These are phyloP conservation scores for Mustelus asterias DNA, from an alignment of 2,113 vertebrate genomes.

Conservation along the genomic window DNA sequence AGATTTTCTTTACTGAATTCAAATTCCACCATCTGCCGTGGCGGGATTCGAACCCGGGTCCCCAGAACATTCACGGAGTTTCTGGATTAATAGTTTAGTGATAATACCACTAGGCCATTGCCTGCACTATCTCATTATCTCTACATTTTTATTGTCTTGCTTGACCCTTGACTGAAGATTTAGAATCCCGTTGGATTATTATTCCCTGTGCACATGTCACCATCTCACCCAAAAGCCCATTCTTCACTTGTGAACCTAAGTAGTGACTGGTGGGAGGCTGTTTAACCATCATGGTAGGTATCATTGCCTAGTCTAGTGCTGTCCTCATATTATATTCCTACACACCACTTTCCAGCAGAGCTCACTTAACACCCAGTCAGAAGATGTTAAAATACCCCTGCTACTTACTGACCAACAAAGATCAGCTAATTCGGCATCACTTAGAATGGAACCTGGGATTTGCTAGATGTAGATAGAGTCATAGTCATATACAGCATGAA, in stretches of 20 bases:
- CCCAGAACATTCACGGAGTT: too few relatives aligned
- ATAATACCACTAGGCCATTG: too few relatives aligned
- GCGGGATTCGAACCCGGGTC: too few relatives aligned
- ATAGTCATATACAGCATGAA: too few relatives aligned
- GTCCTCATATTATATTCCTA: neutral
- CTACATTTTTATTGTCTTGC: neutral
- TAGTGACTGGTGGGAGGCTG: neutral
- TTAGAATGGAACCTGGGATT: neutral
- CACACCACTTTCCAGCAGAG: neutral
- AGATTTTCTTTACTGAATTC: too few relatives aligned
- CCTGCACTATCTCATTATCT: neutral
- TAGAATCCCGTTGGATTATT: neutral
- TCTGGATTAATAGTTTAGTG: too few relatives aligned
- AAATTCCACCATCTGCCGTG: too few relatives aligned
- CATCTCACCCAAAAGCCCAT: neutral
- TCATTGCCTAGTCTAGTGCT: neutral
- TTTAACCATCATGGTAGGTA: neutral
- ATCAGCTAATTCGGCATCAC: neutral
- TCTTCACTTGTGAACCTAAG: neutral
- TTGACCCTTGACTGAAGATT: neutral
- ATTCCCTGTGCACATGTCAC: neutral
- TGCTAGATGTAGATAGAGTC: neutral
- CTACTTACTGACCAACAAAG: neutral
- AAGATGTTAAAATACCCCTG: neutral
- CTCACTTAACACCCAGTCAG: neutral